phyloP scores from a whole-genome alignment of 2,888 invertebrate genomes.

The Diadegma fenestrale region DNA sequence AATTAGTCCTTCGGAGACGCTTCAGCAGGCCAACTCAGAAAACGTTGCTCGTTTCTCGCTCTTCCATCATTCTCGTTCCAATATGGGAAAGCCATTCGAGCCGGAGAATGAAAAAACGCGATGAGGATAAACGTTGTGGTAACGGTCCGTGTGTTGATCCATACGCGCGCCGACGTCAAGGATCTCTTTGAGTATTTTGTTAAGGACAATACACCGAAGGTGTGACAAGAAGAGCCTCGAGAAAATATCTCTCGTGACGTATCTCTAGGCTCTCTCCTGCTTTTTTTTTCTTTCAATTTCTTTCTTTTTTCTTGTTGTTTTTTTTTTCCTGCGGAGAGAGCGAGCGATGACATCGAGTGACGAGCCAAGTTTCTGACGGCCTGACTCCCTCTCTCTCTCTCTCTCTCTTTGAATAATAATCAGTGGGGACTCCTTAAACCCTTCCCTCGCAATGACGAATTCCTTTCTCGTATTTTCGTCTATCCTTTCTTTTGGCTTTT shows the following conservation, averaged over 20 bases:
- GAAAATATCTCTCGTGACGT: constrained; percentile 32
- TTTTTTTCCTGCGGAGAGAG: neutral
- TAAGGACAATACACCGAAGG: constrained; percentile 41
- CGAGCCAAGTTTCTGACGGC: constrained; percentile 62
- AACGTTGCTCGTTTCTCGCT: constrained; percentile 9
- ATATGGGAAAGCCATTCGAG: constrained; percentile 7
- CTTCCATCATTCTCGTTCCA: constrained; percentile 24
- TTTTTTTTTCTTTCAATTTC: constrained; percentile 8
- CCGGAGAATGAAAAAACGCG: neutral
- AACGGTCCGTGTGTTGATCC: constrained; percentile 34
- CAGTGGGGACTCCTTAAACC: constrained; percentile 29
- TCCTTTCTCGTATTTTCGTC: constrained; percentile 34
- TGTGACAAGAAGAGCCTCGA: constrained; percentile 50
- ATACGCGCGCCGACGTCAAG: constrained; percentile 13
- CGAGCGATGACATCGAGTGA: constrained; percentile 63
- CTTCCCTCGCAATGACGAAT: constrained; percentile 19
- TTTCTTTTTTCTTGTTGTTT: neutral
- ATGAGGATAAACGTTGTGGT: constrained; percentile 6
- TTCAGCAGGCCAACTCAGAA: neutral
- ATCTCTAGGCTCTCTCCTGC: constrained; percentile 14
- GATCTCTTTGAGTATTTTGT: constrained; percentile 47
- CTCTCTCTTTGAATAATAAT: constrained; percentile 66
- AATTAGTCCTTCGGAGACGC: constrained; percentile 58
- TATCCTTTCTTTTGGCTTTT: constrained; percentile 41
- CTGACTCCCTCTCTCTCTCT: constrained; percentile 52